Evolutionary conservation across 92 coral and sea anemone species (phyloP).

Genomic region (Phenganax stokvisi): DNA sequence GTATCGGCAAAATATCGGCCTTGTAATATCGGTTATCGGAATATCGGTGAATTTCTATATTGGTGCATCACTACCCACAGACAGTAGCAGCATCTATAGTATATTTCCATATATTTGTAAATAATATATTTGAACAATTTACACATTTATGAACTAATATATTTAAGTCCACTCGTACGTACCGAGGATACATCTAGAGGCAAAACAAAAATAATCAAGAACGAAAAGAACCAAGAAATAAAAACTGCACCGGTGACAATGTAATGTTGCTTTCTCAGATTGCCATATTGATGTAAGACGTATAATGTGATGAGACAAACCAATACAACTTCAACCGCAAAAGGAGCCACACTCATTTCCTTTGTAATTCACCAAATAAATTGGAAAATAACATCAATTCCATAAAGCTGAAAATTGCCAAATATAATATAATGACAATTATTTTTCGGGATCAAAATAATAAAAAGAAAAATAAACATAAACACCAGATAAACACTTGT

Average conservation of each 20-base stretch:
- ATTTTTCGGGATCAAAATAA: background rate
- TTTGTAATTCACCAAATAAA: background rate
- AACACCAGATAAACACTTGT: background rate
- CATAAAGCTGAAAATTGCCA: background rate
- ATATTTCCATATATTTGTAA: no score
- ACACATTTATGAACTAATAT: no score
- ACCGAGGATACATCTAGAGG: constrained; percentile 98
- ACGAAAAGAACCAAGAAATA: constrained; percentile 94
- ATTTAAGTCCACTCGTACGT: constrained; percentile 39
- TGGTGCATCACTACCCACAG: no score
- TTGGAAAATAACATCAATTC: background rate
- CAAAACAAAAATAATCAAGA: constrained; percentile 84
- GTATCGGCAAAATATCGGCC: no score
- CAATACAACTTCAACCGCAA: constrained; percentile 79
- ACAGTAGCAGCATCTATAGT: no score
- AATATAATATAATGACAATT: background rate
- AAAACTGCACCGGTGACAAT: constrained; percentile 96
- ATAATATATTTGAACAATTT: no score
- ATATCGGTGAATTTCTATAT: no score
- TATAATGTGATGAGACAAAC: constrained; percentile 78
- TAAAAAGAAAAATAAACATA: background rate
- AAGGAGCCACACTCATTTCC: constrained; percentile 90
- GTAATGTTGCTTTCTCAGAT: constrained; percentile 94
- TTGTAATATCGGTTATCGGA: no score
- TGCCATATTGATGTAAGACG: constrained; percentile 92